Base-by-base conservation (phyloP, 53 echinoderm and acorn worm genomes). In the Zoroaster sp. region DNA sequence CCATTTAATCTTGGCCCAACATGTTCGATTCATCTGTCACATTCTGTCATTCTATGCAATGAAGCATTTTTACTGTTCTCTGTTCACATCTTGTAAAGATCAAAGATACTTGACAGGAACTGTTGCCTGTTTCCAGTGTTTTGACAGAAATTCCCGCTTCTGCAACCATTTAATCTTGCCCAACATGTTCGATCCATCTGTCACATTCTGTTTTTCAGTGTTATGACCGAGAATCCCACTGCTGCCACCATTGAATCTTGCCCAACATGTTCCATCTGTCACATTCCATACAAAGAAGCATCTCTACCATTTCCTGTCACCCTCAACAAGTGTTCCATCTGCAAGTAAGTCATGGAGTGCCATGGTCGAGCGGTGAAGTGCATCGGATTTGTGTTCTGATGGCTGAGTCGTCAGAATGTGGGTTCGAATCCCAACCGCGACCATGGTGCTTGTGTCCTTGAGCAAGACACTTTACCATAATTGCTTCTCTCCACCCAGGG, bases 241-340 rank as follows among this genome's bases (percentile, higher is more conserved):
- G 46, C 85, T 67, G 83, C 76, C 40, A 45, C 51, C 33, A 31
- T 34, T 5, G 94, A 92, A 44, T 69, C 73, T 20, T 69, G 45
- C 47, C 78, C 83, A 9, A 80, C 80, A 43, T 95, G 97, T 83
- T 77, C 86, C 77, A 78, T 95, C 13, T 95, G 93, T 81, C 97
- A 97, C 77, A 92, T 97, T 86, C 97, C 97, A 34, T 97, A 97
- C 92, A 97, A 94, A 66, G 97, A 97, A 36, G 18, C 93, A 51
- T 88, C 93, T 17, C 92, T 97, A 25, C 97, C 97, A 73, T 97
- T 97, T 74, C 95, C 97, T 17, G 95, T 97, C 9, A 88, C 90
- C 1, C 73, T 97, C 28, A 79, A 90, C 77, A 95, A 92, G 70
- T 97, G 97, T 80, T 75, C 77, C 75, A 73, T 93, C 23, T 97